These are phyloP conservation scores for Molanna angustata DNA, from an alignment of 2,888 invertebrate genomes.

Conservation along the genomic window DNA sequence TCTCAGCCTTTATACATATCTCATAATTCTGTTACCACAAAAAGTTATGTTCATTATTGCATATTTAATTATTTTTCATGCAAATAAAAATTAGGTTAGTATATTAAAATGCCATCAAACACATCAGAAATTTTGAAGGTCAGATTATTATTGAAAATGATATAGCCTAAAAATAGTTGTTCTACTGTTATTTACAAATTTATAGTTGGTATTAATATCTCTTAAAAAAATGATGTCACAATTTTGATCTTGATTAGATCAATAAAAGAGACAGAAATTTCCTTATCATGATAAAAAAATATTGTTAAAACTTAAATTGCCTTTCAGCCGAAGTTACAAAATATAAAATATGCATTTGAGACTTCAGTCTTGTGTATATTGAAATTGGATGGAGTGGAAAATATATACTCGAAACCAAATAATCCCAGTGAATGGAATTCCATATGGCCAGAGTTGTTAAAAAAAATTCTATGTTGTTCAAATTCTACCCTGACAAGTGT, in stretches of 20 bases:
- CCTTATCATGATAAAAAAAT: neutral
- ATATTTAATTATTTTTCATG: too few species aligned
- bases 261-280: neutral
- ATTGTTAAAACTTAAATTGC: conserved; percentile 5
- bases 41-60: too few species aligned
- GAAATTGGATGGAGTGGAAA: conserved; percentile 61
- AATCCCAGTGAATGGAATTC: conserved; percentile 60
- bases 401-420: conserved; percentile 63
- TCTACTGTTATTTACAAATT: too few species aligned
- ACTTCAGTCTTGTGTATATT: conserved; percentile 58
- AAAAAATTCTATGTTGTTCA: conserved; percentile 61
- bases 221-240: too few species aligned
- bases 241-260: too few species aligned
- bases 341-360: conserved; percentile 64
- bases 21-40: too few species aligned
- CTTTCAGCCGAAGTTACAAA: conserved; percentile 58
- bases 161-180: too few species aligned
- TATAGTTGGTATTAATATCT: too few species aligned
- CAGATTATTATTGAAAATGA: too few species aligned
- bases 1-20: neutral
- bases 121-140: too few species aligned
- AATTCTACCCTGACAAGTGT: conserved; percentile 65
- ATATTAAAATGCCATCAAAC: too few species aligned
- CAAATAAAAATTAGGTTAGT: too few species aligned
- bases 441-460: conserved; percentile 62